These are phyloP conservation scores for Dascillus cervinus DNA, from an alignment of 2,888 invertebrate genomes.

Conservation along the genomic window DNA sequence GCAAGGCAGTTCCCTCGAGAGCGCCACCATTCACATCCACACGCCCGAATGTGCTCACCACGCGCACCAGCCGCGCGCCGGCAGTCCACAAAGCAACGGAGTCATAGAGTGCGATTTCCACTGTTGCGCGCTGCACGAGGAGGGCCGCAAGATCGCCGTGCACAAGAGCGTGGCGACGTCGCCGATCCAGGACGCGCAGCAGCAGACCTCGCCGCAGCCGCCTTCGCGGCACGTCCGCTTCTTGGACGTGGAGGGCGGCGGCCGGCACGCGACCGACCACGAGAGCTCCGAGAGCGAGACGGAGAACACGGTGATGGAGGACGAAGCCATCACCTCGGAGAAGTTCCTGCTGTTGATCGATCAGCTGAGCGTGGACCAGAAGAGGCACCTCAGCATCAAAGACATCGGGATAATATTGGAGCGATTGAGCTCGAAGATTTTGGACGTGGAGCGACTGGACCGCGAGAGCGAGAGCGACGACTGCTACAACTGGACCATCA, in stretches of 20 bases:
- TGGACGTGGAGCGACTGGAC: constrained; percentile 87
- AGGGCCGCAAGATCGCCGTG: constrained; percentile 83
- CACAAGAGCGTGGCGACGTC: constrained; percentile 90
- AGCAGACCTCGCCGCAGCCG: constrained; percentile 41
- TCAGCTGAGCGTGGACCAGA: constrained; percentile 87
- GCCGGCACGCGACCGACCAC: constrained; percentile 49
- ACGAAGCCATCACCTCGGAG: constrained; percentile 81
- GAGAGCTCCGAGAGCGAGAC: constrained; percentile 91
- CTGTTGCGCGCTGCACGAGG: constrained; percentile 91
- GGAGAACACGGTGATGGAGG: constrained; percentile 88
- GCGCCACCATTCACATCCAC: constrained; percentile 70
- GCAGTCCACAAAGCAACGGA: constrained; percentile 55
- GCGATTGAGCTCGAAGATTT: constrained; percentile 83
- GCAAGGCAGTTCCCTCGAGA: constrained; percentile 61
- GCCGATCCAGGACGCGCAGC: constrained; percentile 75
- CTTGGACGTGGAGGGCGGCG: constrained; percentile 70
- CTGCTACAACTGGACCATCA: constrained; percentile 95
- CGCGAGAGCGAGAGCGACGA: constrained; percentile 89
- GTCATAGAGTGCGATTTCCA: constrained; percentile 85
- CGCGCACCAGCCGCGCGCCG: constrained; percentile 55
- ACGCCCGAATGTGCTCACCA: constrained; percentile 76
- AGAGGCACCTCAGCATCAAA: constrained; percentile 85
- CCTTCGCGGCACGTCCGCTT: constrained; percentile 78
- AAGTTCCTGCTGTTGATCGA: constrained; percentile 90
- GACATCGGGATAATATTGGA: constrained; percentile 93